Conservation (phyloP, 2,113 vertebrate species). For the Leuciscus idus region DNA sequence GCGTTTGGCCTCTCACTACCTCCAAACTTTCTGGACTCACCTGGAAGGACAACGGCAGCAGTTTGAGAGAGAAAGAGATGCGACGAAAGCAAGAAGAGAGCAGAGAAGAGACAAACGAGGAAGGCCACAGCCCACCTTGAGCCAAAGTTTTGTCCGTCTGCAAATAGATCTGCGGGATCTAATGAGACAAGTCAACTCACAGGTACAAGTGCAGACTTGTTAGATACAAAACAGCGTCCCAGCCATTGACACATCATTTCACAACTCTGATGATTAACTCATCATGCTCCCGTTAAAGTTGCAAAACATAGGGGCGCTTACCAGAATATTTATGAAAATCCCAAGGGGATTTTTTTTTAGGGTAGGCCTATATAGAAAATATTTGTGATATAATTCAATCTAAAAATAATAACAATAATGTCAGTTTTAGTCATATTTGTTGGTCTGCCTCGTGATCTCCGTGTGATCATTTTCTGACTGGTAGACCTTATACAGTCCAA, state of each 20-base stretch:
- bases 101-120: slow-evolving; percentile 46
- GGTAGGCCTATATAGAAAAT: background rate
- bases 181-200: slow-evolving; percentile 68
- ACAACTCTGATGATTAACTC: background rate
- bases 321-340: slow-evolving; percentile 28
- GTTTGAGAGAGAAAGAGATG: slow-evolving; percentile 51
- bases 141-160: slow-evolving; percentile 64
- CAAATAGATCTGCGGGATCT: slow-evolving; percentile 76
- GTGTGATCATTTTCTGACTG: background rate
- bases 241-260: background rate
- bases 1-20: slow-evolving; percentile 58
- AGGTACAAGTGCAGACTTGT: slow-evolving; percentile 60
- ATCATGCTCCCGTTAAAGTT: background rate
- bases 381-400: background rate
- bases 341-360: slow-evolving; percentile 40
- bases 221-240: background rate
- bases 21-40: slow-evolving; percentile 67
- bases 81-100: background rate
- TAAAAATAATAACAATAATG: background rate
- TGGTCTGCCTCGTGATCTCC: background rate
- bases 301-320: slow-evolving; percentile 22
- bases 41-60: slow-evolving; percentile 68
- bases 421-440: background rate
- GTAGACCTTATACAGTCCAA: background rate
- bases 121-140: slow-evolving; percentile 39